These are phyloP conservation scores for Furcula furcula DNA, from an alignment of 2,888 invertebrate genomes.

Conservation along the genomic window DNA sequence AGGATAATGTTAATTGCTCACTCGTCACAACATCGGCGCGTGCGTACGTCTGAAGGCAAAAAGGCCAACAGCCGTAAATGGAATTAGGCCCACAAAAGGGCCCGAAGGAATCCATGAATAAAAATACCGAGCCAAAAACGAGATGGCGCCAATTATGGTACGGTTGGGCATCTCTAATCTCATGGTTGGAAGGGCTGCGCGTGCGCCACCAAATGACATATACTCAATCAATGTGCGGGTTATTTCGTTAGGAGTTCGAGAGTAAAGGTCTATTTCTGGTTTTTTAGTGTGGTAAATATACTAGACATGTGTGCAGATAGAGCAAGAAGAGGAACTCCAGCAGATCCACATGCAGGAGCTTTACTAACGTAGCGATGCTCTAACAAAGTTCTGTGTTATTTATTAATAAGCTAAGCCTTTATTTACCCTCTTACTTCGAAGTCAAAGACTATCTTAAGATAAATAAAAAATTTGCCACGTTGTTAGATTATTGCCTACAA, in stretches of 20 bases:
- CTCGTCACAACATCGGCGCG: conserved; percentile 48
- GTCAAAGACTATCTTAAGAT: no score
- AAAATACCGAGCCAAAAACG: conserved; percentile 64
- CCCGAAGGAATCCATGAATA: conserved; percentile 64
- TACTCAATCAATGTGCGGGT: background rate
- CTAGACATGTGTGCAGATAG: no score
- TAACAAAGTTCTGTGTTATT: no score
- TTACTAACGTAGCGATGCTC: no score
- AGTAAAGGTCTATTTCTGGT: no score
- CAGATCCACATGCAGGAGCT: no score
- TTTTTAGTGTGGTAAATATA: no score
- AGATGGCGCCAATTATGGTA: conserved; percentile 60
- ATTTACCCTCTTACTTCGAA: no score
- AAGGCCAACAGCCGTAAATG: conserved; percentile 47
- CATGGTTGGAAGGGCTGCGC: conserved; percentile 43
- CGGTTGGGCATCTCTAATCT: conserved; percentile 51
- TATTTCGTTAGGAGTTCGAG: background rate
- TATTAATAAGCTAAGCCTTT: no score
- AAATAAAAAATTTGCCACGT: no score
- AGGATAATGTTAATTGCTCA: conserved; percentile 61
- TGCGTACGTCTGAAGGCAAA: conserved; percentile 42
- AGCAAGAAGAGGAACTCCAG: no score
- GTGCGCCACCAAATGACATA: conserved; percentile 5
- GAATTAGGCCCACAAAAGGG: conserved; percentile 43
- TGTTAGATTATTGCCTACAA: no score